Evolutionary conservation across 2,113 vertebrate species (phyloP).

Genomic region (Aix galericulata): DNA sequence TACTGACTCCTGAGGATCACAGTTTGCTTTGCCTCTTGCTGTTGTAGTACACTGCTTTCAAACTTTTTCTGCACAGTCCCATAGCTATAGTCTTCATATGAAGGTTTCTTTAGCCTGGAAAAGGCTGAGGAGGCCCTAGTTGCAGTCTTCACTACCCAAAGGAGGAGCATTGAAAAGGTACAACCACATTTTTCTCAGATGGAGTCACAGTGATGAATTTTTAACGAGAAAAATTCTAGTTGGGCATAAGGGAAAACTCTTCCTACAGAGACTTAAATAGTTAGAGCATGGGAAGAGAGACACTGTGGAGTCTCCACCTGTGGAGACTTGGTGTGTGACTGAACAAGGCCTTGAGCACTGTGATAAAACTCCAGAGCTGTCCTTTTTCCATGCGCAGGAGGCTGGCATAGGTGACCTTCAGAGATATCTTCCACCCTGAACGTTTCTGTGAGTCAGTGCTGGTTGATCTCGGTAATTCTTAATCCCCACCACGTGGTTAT

Average conservation of each 20-base stretch:
- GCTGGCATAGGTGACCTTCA: neutral
- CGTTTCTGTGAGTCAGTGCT: neutral
- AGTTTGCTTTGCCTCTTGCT: neutral
- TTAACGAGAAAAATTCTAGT: neutral
- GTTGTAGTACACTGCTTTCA: neutral
- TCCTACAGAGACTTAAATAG: neutral
- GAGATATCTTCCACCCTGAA: neutral
- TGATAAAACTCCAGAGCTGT: neutral
- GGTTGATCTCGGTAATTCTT: neutral
- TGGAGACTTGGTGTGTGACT: neutral
- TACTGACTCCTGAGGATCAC: neutral
- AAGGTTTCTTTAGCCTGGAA: neutral
- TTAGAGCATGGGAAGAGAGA: neutral
- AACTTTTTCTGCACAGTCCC: neutral
- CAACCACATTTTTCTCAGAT: neutral
- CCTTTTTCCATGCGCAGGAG: neutral
- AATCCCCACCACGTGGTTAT: neutral
- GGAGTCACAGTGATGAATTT: neutral
- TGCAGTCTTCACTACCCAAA: neutral
- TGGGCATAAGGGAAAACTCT: neutral
- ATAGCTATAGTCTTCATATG: neutral
- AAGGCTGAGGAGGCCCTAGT: neutral
- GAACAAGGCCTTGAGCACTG: neutral
- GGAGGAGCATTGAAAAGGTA: neutral
- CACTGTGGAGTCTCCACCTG: neutral